Percentiles rank a stretch among this genome's conserved stretches.
Evolutionary conservation across 2,797 vertebrate genomes (phyloP).

Genomic region (Pseudopleuronectes americanus): DNA sequence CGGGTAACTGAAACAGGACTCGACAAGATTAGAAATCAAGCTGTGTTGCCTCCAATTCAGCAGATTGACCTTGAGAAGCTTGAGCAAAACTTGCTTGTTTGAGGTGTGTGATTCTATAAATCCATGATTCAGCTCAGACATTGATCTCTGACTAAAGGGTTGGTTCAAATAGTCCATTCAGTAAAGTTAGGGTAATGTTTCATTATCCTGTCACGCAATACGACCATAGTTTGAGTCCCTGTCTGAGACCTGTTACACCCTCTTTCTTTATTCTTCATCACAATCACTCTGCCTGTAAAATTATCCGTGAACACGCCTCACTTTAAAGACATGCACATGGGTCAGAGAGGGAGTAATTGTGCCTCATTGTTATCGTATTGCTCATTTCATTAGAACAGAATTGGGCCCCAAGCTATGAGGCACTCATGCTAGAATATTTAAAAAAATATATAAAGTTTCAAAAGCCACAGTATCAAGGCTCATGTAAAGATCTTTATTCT

Average conservation of each 20-base stretch:
- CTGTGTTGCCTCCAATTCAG: not conserved
- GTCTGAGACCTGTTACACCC: not conserved
- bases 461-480: slow-evolving; percentile 11
- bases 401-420: not conserved
- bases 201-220: not conserved
- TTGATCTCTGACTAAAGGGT: too few species aligned
- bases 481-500: slow-evolving; percentile 8
- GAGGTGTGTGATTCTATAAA: not conserved
- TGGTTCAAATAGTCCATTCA: not conserved
- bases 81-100: not conserved
- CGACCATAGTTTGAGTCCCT: not conserved
- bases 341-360: slow-evolving; percentile 16
- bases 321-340: slow-evolving; percentile 8
- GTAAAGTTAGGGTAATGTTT: not conserved
- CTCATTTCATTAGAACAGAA: not conserved
- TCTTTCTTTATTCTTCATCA: not conserved
- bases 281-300: not conserved
- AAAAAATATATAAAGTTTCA: not conserved
- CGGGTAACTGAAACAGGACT: slow-evolving; percentile 6
- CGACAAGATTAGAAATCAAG: slow-evolving; percentile 4
- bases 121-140: not conserved
- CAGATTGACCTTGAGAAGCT: slow-evolving; percentile 15
- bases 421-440: slow-evolving; percentile 4
- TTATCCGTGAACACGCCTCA: not conserved
- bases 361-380: slow-evolving; percentile 4